A percentile compares a stretch with the other conserved stretches of the same genome.
Evolutionary conservation across 1,140 invertebrate genomes (phyloP).

Genomic region (Bacillus rossius): DNA sequence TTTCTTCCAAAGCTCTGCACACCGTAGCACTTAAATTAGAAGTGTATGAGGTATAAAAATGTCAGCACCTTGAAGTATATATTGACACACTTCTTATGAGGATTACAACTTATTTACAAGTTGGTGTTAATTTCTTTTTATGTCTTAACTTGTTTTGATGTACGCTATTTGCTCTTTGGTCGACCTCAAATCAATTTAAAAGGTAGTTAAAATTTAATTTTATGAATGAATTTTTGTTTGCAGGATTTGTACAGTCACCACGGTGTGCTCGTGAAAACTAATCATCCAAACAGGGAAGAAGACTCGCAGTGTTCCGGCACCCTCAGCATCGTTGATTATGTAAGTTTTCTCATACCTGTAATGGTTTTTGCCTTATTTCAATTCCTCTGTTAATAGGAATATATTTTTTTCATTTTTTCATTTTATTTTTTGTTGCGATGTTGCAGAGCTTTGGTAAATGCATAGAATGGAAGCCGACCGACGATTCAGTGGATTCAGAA

Average conservation of each 20-base stretch:
- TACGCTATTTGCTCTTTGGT: too few relatives aligned
- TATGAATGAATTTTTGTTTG: not conserved
- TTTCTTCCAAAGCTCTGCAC: too few relatives aligned
- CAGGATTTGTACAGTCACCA: slow-evolving; percentile 13
- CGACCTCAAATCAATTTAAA: too few relatives aligned
- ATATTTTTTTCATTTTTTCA: too few relatives aligned
- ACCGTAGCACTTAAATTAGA: too few relatives aligned
- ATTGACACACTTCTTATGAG: too few relatives aligned
- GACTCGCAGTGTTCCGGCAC: slow-evolving; percentile 13
- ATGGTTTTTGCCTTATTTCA: not conserved
- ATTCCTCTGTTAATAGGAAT: not conserved
- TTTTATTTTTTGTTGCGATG: not conserved
- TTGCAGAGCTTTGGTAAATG: slow-evolving; percentile 45
- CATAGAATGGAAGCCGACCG: slow-evolving; percentile 75
- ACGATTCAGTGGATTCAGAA: slow-evolving; percentile 64
- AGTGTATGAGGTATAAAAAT: too few relatives aligned
- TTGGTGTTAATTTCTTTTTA: too few relatives aligned
- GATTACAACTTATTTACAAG: too few relatives aligned
- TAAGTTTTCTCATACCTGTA: not conserved
- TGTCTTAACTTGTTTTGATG: too few relatives aligned
- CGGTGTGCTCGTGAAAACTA: slow-evolving; percentile 4
- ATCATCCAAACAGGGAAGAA: not conserved
- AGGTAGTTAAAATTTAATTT: too few relatives aligned
- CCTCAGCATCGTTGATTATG: slow-evolving; percentile 11
- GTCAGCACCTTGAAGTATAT: too few relatives aligned